Conservation (phyloP, 2,797 vertebrate genomes). For the Mionectes olivaceus region DNA sequence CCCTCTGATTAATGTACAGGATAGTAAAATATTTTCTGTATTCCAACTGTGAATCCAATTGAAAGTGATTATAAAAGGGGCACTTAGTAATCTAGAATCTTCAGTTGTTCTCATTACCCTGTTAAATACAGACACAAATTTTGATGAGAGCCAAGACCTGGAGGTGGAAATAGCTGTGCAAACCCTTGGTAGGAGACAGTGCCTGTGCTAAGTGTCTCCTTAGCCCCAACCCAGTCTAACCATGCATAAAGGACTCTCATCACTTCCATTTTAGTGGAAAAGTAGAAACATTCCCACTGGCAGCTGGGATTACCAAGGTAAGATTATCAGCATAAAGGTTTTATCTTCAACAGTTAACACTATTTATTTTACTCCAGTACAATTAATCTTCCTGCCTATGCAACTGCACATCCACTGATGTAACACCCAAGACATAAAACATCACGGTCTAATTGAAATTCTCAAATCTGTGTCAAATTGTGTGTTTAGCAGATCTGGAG, state of each 20-base stretch:
- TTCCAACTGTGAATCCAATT: not conserved
- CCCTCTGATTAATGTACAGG: not conserved
- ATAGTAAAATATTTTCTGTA: not conserved
- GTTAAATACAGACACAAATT: not conserved
- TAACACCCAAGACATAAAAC: not conserved
- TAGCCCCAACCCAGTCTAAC: not conserved
- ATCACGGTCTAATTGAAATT: not conserved
- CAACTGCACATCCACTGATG: not conserved
- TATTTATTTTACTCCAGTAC: not conserved
- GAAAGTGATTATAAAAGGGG: not conserved
- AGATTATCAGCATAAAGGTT: not conserved
- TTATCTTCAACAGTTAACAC: not conserved
- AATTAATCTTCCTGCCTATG: not conserved
- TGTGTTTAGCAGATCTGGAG: not conserved
- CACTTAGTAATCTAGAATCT: not conserved
- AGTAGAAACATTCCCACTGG: not conserved
- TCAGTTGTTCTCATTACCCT: not conserved
- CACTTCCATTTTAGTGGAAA: not conserved
- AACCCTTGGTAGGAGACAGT: not conserved
- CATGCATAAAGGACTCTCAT: not conserved
- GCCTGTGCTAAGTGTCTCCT: not conserved
- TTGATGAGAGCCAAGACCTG: not conserved
- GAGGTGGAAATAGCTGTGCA: not conserved
- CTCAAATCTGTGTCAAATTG: not conserved
- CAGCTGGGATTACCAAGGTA: not conserved